Evolutionary conservation across 2,888 invertebrate genomes (phyloP), one percentile per base, ranked within the genome.

Genomic region (Pachydiplax longipennis): DNA sequence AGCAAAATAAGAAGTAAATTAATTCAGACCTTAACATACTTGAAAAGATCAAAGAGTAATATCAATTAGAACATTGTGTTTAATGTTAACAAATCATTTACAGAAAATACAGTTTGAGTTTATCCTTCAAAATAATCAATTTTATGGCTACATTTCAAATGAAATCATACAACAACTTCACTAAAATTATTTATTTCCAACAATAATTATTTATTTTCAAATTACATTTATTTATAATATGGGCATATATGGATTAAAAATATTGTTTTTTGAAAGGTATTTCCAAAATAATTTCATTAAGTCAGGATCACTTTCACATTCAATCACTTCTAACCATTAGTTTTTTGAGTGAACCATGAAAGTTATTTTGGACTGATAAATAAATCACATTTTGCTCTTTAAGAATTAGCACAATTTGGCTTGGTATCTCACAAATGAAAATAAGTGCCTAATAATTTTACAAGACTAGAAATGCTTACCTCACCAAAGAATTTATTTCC

Each of bases 101-200:
- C 53, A 53, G 53, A 53, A 53, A 53, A 53, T 53, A 53, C 53
- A 53, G 15, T 18, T 53, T 18, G 53, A 53, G 2, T 53, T 53
- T 53, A 53, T 53, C 53, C 18, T 18, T 53, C 53, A 53, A 53
- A 53, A 53, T 53, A 53, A 53, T 53, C 18, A 53, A 53, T 53
- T 53, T 18, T 53, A 53, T 53, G 53, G 53, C 18, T 53, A 53
- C 53, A 53, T 18, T 80, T 80, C 80, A 81, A 37, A 31, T 48
- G 44, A 25, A 44, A 81, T 48, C 48, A 44, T 18, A 40, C 44
- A 80, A n/a, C 31, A 15, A 3, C 48, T 65, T 87, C 61, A 61
- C 87, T 65, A 87, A 87, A 87, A 87, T 61, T n/a, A 61, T 87
- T 87, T 87, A 87, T 65, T 87, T 65, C 48, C 87, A 87, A 65